Conservation (phyloP, 2,797 vertebrate genomes). For the Melanotaenia maccullochi region DNA sequence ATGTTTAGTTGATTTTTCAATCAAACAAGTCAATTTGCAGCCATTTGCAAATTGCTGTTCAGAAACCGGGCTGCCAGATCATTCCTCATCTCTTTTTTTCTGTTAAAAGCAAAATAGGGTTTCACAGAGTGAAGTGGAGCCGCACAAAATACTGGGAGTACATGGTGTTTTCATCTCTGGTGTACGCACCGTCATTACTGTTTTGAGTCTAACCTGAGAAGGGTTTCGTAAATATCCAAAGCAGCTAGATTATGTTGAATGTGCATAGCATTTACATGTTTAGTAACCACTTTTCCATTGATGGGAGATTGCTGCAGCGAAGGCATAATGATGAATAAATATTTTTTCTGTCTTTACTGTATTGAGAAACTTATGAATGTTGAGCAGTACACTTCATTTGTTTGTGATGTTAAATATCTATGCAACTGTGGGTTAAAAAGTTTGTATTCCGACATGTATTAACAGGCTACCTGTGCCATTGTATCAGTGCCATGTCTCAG, state of each 20-base stretch:
- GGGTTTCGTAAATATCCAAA: slow-evolving; percentile 56
- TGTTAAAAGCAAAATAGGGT: slow-evolving; percentile 34
- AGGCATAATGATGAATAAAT: slow-evolving; percentile 32
- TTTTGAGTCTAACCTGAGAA: slow-evolving; percentile 29
- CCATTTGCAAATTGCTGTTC: slow-evolving; percentile 20
- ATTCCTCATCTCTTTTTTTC: slow-evolving; percentile 60
- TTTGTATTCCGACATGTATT: slow-evolving; percentile 36
- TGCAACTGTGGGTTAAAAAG: slow-evolving; percentile 56
- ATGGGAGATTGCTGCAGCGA: slow-evolving; percentile 24
- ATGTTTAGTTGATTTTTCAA: background rate
- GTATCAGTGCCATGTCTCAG: slow-evolving; percentile 60
- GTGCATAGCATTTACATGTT: slow-evolving; percentile 43
- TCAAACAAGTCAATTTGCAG: slow-evolving; percentile 5
- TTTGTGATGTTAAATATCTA: slow-evolving; percentile 51
- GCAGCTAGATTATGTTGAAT: slow-evolving; percentile 54
- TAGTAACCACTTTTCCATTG: slow-evolving; percentile 69
- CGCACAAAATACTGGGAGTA: slow-evolving; percentile 31
- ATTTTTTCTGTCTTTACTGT: slow-evolving; percentile 63
- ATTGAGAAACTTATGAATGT: slow-evolving; percentile 67
- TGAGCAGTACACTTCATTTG: slow-evolving; percentile 32
- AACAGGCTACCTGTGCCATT: slow-evolving; percentile 42
- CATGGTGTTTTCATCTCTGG: slow-evolving; percentile 2
- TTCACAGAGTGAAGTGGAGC: slow-evolving; percentile 42
- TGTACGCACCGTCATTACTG: slow-evolving; percentile 17
- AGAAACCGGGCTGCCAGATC: slow-evolving; percentile 51